Evolutionary conservation across 2,113 vertebrate genomes (phyloP), one percentile per base, ranked within the genome.

Genomic region (Sclerurus mexicanus): DNA sequence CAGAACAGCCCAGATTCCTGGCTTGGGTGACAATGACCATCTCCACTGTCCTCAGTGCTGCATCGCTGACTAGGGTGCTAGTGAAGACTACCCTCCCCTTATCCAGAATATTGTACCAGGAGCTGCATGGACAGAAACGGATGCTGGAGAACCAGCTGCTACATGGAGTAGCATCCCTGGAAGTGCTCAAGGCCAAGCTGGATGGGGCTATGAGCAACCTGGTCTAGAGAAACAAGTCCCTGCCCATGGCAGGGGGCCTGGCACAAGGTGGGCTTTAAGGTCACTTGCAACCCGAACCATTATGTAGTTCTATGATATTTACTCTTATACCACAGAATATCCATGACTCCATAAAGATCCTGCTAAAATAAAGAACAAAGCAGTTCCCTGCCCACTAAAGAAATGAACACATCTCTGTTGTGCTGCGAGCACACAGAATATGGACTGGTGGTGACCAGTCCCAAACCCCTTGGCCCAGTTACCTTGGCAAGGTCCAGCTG

Each of bases 401-500:
- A 53, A 46, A 71, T 25, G 42, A 46, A 40, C 50, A n/a, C 15
- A 6, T 33, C 42, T 35, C 53, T 35, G 5, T 2, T 2, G 2
- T 12, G 39, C 64, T 62, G 28, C 31, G 47, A 66, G 50, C 62
- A 83, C 18, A 31, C 0, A 44, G 85, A 68, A 25, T 2, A 22
- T 2, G 27, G 59, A 42, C 10, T 17, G 60, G 35, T 4, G 10
- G 22, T 39, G 75, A n/a, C 19, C 12, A 49, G 11, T 14, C 22
- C 58, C 53, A 42, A 4, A 30, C 6, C 1, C 7, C 7, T 25
- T 33, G 1, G 59, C 46, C 44, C n/a, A 33, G 30, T 91, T 93
- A 99, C 99, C 98, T 99, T 99, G 72, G 99, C 99, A 33, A 99
- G 98, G 96, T 99, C 99, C 9, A 99, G 98, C 97, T 99, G 99